phyloP scores from a whole-genome alignment of 2,888 invertebrate species.

The Desoria tigrina region DNA sequence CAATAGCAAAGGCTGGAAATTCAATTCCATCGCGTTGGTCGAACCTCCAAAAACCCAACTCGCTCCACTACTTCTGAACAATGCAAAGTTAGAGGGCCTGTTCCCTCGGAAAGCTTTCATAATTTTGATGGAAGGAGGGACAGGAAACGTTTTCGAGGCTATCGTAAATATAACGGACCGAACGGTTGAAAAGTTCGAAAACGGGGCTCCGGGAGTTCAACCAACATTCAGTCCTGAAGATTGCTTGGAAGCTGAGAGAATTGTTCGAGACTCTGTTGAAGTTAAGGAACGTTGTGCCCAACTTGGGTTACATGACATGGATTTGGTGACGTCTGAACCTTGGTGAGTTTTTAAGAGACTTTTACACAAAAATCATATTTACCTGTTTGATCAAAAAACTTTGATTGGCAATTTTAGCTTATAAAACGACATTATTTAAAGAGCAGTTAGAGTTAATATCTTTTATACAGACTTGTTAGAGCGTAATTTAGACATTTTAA shows the following conservation, averaged over 20 bases:
- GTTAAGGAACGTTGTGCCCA: slow-evolving; percentile 36
- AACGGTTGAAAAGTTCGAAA: slow-evolving; percentile 36
- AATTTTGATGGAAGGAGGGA: slow-evolving; percentile 37
- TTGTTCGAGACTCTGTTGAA: slow-evolving; percentile 32
- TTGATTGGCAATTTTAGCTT: too few relatives aligned
- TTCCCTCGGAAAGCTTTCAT: slow-evolving; percentile 41
- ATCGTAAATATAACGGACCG: slow-evolving; percentile 37
- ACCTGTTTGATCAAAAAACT: too few relatives aligned
- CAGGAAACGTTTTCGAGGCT: slow-evolving; percentile 36
- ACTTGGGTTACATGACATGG: slow-evolving; percentile 40
- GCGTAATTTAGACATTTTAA: too few relatives aligned
- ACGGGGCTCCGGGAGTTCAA: slow-evolving; percentile 33
- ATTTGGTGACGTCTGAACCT: slow-evolving; percentile 46
- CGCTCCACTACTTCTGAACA: slow-evolving; percentile 29
- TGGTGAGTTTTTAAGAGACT: slow-evolving; percentile 45
- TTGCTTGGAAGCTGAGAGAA: slow-evolving; percentile 37
- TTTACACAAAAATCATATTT: too few relatives aligned
- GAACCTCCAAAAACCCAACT: slow-evolving; percentile 41
- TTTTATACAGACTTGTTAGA: too few relatives aligned
- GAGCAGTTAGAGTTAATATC: too few relatives aligned
- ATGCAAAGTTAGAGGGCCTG: slow-evolving; percentile 12
- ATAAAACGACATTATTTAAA: too few relatives aligned
- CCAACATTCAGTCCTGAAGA: slow-evolving; percentile 47
- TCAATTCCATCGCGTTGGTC: slow-evolving; percentile 42
- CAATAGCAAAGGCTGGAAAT: slow-evolving; percentile 38